phyloP scores from a whole-genome alignment of 2,113 vertebrate species.

The Mustela lutreola region DNA sequence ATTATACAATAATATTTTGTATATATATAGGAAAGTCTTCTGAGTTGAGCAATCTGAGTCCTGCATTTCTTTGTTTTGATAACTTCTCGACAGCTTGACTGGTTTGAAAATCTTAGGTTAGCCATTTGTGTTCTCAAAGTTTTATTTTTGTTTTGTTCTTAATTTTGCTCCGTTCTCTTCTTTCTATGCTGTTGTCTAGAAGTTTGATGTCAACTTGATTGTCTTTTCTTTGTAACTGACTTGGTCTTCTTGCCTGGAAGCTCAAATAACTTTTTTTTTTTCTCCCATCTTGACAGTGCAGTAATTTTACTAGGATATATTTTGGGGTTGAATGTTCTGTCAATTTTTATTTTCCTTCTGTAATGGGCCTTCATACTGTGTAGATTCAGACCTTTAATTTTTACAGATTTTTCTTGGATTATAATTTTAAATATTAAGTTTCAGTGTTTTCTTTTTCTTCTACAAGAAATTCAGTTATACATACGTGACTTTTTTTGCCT shows the following conservation, averaged over 20 bases:
- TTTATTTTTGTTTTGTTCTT: not conserved
- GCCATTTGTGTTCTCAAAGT: not conserved
- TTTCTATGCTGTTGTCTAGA: not conserved
- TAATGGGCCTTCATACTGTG: not conserved
- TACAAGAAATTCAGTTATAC: not conserved
- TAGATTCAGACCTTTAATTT: not conserved
- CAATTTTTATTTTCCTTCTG: not conserved
- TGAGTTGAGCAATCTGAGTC: not conserved
- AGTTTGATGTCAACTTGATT: not conserved
- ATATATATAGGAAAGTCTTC: not conserved
- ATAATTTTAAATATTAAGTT: not conserved
- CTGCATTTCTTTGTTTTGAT: not conserved
- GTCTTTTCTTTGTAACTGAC: not conserved
- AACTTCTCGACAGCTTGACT: not conserved
- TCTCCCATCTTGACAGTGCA: not conserved
- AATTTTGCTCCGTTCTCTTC: not conserved
- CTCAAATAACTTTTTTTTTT: not conserved
- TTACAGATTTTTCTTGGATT: not conserved
- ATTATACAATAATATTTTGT: too few relatives aligned
- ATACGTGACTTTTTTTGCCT: not conserved
- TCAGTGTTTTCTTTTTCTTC: not conserved
- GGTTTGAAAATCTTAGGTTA: not conserved
- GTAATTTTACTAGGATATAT: not conserved
- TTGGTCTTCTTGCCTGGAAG: not conserved
- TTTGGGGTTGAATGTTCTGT: not conserved